Percentiles rank a stretch among this genome's conserved stretches.
Evolutionary conservation across 2,113 vertebrate genomes (phyloP).

Genomic region (Serinus canaria): DNA sequence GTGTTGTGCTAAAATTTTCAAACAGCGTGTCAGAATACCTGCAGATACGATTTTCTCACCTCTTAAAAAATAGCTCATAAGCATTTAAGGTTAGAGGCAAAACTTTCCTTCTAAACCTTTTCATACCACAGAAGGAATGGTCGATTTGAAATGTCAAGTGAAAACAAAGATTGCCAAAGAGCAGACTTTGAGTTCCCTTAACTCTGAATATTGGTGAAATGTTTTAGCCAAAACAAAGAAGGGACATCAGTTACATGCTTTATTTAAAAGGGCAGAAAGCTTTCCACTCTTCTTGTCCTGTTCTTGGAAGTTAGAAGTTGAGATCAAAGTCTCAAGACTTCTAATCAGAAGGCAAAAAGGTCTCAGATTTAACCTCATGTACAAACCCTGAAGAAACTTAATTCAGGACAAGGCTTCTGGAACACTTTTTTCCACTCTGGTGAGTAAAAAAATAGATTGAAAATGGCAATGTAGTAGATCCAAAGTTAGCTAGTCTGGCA

Average conservation of each 20-base stretch:
- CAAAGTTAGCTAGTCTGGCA: neutral
- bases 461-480: neutral
- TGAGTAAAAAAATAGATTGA: neutral
- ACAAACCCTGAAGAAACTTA: neutral
- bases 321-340: neutral
- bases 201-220: neutral
- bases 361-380: neutral
- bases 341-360: neutral
- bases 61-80: neutral
- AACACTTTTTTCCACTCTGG: neutral
- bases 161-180: neutral
- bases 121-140: neutral
- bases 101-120: neutral
- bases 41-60: neutral
- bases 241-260: accelerated
- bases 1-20: neutral
- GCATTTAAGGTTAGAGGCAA: neutral
- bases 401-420: neutral
- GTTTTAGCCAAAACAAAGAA: neutral
- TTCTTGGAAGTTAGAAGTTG: neutral
- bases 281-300: neutral
- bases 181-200: neutral
- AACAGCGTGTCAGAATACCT: neutral
- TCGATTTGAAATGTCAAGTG: neutral
- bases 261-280: neutral